Evolutionary conservation across 2,888 invertebrate species (phyloP).

Genomic region (Hirtodrosophila confusa): DNA sequence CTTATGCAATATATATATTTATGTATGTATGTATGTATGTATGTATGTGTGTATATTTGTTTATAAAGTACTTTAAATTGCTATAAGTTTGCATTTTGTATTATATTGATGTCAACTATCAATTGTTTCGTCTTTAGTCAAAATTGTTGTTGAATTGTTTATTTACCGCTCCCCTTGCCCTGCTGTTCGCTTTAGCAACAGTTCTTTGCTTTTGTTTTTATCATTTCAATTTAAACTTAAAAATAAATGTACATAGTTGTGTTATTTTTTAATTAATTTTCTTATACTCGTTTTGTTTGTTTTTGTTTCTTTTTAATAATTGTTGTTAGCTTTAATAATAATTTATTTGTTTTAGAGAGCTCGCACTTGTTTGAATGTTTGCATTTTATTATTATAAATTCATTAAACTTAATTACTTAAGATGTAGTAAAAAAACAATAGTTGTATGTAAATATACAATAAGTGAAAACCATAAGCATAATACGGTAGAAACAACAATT

Average conservation of each 20-base stretch:
- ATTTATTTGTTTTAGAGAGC: constrained; percentile 64
- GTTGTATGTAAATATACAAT: constrained; percentile 49
- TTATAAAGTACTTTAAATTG: constrained; percentile 80
- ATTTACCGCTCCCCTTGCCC: neutral
- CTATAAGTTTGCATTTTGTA: constrained; percentile 79
- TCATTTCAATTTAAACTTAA: constrained; percentile 64
- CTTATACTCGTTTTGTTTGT: constrained; percentile 13
- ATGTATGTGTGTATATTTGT: constrained; percentile 45
- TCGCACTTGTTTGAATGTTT: constrained; percentile 38
- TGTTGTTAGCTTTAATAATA: constrained; percentile 24
- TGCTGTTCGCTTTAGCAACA: constrained; percentile 15
- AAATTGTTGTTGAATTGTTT: constrained; percentile 38
- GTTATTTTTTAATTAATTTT: constrained; percentile 6
- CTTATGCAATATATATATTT: constrained; percentile 25
- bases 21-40: constrained; percentile 29
- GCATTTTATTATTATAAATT: constrained; percentile 64
- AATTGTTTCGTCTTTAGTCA: constrained; percentile 44
- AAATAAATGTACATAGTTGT: constrained; percentile 55
- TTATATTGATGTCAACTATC: constrained; percentile 58
- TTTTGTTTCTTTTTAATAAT: constrained; percentile 32
- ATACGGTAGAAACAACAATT: constrained; percentile 70
- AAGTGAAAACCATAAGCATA: constrained; percentile 56
- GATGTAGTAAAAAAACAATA: constrained; percentile 64
- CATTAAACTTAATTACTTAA: constrained; percentile 70
- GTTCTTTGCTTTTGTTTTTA: constrained; percentile 27